A percentile compares a stretch with the other conserved stretches of the same genome.
Evolutionary conservation across 2,797 vertebrate species (phyloP).

Genomic region (Anolis apletophallus): DNA sequence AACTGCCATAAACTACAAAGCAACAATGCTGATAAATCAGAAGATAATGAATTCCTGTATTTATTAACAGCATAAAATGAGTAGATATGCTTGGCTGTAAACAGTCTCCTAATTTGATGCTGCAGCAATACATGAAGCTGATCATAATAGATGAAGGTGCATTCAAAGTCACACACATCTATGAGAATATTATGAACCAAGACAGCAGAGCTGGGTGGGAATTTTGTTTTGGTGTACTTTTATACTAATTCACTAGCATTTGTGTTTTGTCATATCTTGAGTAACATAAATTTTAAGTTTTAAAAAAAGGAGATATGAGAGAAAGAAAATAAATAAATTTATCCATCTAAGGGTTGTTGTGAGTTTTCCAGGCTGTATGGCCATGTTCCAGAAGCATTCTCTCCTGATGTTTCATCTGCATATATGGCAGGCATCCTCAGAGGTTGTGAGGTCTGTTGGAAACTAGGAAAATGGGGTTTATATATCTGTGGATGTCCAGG

Average conservation of each 20-base stretch:
- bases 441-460: too few relatives aligned
- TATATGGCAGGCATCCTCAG: too few relatives aligned
- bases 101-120: conserved; percentile 7
- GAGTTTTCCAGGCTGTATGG: too few relatives aligned
- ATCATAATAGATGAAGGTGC: not conserved
- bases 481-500: too few relatives aligned
- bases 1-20: conserved; percentile 48
- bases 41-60: conserved; percentile 52
- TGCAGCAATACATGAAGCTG: not conserved
- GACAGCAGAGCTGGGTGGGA: too few relatives aligned
- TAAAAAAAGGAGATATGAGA: not conserved
- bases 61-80: conserved; percentile 45
- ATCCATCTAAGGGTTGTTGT: not conserved
- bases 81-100: conserved; percentile 30
- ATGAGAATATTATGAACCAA: not conserved
- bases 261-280: not conserved
- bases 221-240: not conserved
- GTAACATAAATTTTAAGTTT: not conserved
- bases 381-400: too few relatives aligned
- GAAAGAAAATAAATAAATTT: not conserved
- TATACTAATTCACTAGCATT: not conserved
- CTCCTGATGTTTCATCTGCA: too few relatives aligned
- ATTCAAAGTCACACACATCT: not conserved
- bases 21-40: conserved; percentile 52
- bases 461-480: too few relatives aligned